Percentiles rank a stretch among this genome's conserved stretches.
Conservation (phyloP, 2,888 invertebrate species). For the Papilio protenor region DNA sequence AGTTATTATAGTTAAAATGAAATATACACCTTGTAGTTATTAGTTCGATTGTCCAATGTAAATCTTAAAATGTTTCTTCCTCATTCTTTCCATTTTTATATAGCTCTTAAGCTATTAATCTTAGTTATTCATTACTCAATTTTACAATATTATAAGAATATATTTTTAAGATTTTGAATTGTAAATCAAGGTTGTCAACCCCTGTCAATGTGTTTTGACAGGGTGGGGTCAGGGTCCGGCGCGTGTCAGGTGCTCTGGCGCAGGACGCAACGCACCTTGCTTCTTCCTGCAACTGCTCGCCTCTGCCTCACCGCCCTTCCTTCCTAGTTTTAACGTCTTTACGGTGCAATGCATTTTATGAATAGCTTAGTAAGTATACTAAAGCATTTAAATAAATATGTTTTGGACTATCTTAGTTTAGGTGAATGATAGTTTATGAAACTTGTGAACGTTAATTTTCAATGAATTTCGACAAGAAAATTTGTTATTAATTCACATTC, state of each 20-base stretch:
- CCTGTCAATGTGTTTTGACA: slow-evolving; percentile 5
- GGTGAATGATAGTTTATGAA: background rate
- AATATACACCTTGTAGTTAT: too few species aligned
- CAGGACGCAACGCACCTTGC: slow-evolving; percentile 34
- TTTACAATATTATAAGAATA: background rate
- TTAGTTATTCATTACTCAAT: background rate
- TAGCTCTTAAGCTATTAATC: background rate
- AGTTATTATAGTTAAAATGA: too few species aligned
- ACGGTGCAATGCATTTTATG: slow-evolving; percentile 1
- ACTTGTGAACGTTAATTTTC: background rate
- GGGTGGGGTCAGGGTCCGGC: slow-evolving; percentile 37
- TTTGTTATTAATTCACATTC: background rate
- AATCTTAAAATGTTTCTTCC: too few species aligned
- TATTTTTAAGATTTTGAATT: background rate
- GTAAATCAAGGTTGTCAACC: slow-evolving; percentile 14
- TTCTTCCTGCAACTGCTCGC: slow-evolving; percentile 21
- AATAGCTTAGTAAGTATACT: background rate
- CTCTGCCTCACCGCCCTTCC: slow-evolving; percentile 30
- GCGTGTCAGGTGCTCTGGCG: slow-evolving; percentile 44
- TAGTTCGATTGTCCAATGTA: too few species aligned
- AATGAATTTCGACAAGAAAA: background rate
- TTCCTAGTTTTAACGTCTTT: slow-evolving; percentile 25
- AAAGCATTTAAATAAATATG: background rate
- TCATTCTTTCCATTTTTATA: background rate
- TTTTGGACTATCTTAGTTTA: background rate